Evolutionary conservation across 2,113 vertebrate genomes (phyloP).

Genomic region (Falco punctatus): DNA sequence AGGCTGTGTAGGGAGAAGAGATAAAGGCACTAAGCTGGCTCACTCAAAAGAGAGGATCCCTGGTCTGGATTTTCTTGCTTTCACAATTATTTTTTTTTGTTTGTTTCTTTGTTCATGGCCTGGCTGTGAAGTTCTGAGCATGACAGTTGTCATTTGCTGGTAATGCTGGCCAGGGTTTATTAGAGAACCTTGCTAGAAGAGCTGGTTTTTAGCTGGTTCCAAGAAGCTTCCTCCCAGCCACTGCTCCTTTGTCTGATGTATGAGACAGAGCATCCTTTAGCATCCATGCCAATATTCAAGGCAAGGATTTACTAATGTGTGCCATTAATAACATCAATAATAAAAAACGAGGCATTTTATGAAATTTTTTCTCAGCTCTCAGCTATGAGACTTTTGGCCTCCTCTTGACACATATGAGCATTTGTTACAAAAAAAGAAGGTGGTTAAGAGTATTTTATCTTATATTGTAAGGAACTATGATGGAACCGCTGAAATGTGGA

Average conservation of each 20-base stretch:
- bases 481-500: neutral
- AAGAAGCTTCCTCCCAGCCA: neutral
- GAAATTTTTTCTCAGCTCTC: neutral
- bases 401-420: neutral
- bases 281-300: neutral
- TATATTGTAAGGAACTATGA: neutral
- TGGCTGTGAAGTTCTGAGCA: neutral
- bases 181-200: neutral
- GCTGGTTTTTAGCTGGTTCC: neutral
- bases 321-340: neutral
- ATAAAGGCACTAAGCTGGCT: neutral
- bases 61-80: neutral
- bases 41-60: neutral
- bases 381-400: neutral
- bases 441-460: neutral
- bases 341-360: neutral
- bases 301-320: neutral
- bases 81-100: neutral
- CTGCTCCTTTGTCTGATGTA: neutral
- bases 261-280: neutral
- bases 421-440: neutral
- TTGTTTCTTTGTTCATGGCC: neutral
- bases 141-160: neutral
- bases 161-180: neutral
- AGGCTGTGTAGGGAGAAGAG: neutral